Conservation (phyloP, 2,113 vertebrate species). For the Diphyllodes magnificus region DNA sequence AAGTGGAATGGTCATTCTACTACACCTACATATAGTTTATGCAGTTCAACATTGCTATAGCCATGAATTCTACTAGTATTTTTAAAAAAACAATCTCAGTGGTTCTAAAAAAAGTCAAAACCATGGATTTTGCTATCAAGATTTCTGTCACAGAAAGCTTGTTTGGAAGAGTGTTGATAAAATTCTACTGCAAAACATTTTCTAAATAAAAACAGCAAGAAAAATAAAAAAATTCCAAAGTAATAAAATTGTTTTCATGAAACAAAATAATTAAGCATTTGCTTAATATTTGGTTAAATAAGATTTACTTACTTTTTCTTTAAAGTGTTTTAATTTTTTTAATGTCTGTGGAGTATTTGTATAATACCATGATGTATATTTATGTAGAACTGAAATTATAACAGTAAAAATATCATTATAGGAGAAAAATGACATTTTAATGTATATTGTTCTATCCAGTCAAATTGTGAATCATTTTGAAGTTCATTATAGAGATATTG, state of each 20-base stretch:
- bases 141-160: conserved; percentile 73
- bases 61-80: conserved; percentile 53
- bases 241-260: conserved; percentile 76
- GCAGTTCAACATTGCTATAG: conserved; percentile 52
- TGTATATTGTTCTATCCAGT: conserved; percentile 82
- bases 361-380: conserved; percentile 82
- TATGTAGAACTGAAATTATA: conserved; percentile 81
- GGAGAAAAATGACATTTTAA: conserved; percentile 76
- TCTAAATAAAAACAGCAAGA: conserved; percentile 63
- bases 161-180: conserved; percentile 69
- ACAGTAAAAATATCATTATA: conserved; percentile 78
- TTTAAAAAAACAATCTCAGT: conserved; percentile 58
- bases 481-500: conserved; percentile 96
- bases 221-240: conserved; percentile 74
- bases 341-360: conserved; percentile 83
- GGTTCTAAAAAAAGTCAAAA: conserved; percentile 63
- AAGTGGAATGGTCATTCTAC: conserved; percentile 39
- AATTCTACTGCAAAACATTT: conserved; percentile 74
- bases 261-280: conserved; percentile 69
- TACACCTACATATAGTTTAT: conserved; percentile 16
- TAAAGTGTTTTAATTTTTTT: conserved; percentile 81
- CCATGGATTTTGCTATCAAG: conserved; percentile 68
- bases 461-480: conserved; percentile 92
- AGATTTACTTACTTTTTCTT: conserved; percentile 79
- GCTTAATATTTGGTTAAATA: conserved; percentile 75